These are phyloP conservation scores for Crossocerus cetratus DNA, from an alignment of 2,888 invertebrate genomes.

Conservation along the genomic window DNA sequence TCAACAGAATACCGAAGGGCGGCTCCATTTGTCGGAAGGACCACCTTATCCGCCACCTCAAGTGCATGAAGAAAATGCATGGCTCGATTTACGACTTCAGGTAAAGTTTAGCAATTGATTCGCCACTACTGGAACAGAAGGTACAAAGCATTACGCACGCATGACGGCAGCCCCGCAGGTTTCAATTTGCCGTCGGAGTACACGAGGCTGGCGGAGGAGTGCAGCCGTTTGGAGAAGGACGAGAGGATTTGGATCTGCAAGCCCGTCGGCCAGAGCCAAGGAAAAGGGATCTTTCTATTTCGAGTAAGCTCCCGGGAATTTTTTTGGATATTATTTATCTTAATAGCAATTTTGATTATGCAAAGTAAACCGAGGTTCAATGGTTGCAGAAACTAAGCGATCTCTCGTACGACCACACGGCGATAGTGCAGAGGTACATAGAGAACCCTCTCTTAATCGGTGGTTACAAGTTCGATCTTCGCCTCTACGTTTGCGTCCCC, in stretches of 20 bases:
- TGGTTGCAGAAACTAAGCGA: conserved; percentile 84
- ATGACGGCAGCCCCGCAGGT: conserved; percentile 83
- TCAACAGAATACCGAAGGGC: conserved; percentile 91
- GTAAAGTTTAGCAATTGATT: conserved; percentile 73
- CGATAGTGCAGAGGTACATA: conserved; percentile 90
- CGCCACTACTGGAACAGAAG: conserved; percentile 13
- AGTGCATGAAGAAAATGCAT: conserved; percentile 89
- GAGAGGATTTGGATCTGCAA: conserved; percentile 90
- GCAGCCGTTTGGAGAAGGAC: conserved; percentile 79
- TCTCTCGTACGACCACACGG: conserved; percentile 86
- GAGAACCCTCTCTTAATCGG: conserved; percentile 88
- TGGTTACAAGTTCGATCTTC: conserved; percentile 94
- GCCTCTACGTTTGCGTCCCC: conserved; percentile 93
- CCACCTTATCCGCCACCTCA: conserved; percentile 86
- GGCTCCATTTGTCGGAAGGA: conserved; percentile 92
- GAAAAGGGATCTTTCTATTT: conserved; percentile 89
- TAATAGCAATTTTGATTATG: background rate
- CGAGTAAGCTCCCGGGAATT: conserved; percentile 79
- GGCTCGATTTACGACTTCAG: conserved; percentile 91
- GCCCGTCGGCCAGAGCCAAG: conserved; percentile 91
- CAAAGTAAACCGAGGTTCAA: background rate
- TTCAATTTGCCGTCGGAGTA: conserved; percentile 91
- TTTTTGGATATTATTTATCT: background rate
- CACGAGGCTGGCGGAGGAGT: conserved; percentile 89
- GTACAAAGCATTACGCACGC: too few relatives aligned